These are phyloP conservation scores for Drosophila antonietae DNA, from an alignment of 2,888 invertebrate genomes.

Conservation along the genomic window DNA sequence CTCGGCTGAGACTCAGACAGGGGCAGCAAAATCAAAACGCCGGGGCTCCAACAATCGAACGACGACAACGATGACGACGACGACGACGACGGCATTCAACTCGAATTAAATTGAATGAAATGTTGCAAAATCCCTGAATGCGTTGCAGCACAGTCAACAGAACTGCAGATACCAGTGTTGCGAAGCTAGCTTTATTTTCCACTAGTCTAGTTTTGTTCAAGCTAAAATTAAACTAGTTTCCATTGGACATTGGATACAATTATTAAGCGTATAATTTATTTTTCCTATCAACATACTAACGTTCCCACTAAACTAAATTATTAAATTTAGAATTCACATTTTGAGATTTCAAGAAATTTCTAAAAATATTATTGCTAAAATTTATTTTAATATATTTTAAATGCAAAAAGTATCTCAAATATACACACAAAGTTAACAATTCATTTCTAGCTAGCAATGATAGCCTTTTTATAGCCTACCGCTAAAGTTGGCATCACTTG, in stretches of 20 bases:
- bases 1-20: conserved; percentile 32
- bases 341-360: no score
- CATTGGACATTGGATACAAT: no score
- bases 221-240: background rate
- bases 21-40: conserved; percentile 57
- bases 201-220: background rate
- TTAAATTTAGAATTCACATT: no score
- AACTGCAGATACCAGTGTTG: background rate
- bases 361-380: no score
- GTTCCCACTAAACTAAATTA: no score
- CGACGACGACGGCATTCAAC: conserved; percentile 53
- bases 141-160: conserved; percentile 40
- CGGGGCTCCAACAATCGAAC: conserved; percentile 56
- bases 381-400: background rate
- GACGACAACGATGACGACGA: conserved; percentile 28
- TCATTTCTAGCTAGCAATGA: background rate
- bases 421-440: background rate
- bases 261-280: no score
- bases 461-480: background rate
- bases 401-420: background rate
- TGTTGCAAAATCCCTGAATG: conserved; percentile 67
- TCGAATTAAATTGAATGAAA: conserved; percentile 74
- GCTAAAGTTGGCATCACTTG: background rate
- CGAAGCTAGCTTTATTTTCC: background rate
- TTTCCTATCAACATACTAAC: no score